phyloP scores from a whole-genome alignment of 2,888 invertebrate species.

The Clepsis dumicolana region DNA sequence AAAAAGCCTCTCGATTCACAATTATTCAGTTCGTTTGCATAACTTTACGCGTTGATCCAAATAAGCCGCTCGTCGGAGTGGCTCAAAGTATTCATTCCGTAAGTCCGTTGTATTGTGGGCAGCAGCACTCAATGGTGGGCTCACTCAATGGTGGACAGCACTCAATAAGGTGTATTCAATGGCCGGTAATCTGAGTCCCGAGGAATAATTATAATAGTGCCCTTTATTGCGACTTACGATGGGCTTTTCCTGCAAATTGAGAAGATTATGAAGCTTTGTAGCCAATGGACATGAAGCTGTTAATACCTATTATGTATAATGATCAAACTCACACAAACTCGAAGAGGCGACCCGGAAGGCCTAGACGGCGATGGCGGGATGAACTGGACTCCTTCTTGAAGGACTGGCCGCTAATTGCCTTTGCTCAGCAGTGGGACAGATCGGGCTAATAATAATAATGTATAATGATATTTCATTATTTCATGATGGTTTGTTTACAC shows the following conservation, averaged over 20 bases:
- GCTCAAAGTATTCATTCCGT: not conserved
- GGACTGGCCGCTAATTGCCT: too few relatives aligned
- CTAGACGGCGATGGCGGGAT: too few relatives aligned
- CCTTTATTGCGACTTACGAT: not conserved
- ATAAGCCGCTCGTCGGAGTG: not conserved
- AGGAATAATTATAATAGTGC: not conserved
- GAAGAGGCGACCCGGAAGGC: too few relatives aligned
- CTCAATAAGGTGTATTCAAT: not conserved
- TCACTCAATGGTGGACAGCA: not conserved
- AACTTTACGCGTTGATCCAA: constrained; percentile 7
- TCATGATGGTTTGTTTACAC: too few relatives aligned
- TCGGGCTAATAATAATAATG: too few relatives aligned
- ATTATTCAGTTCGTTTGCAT: constrained; percentile 19
- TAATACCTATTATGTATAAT: too few relatives aligned
- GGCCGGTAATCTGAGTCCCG: not conserved
- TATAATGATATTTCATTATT: too few relatives aligned
- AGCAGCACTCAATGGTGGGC: not conserved
- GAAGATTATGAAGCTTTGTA: not conserved
- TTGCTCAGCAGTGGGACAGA: too few relatives aligned
- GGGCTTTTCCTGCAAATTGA: not conserved
- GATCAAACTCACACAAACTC: too few relatives aligned
- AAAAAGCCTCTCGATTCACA: constrained; percentile 5
- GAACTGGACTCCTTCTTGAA: too few relatives aligned
- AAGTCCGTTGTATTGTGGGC: not conserved
- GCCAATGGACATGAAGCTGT: not conserved